Base-by-base conservation (phyloP, 2,888 invertebrate genomes). In the Abscondita cerata region DNA sequence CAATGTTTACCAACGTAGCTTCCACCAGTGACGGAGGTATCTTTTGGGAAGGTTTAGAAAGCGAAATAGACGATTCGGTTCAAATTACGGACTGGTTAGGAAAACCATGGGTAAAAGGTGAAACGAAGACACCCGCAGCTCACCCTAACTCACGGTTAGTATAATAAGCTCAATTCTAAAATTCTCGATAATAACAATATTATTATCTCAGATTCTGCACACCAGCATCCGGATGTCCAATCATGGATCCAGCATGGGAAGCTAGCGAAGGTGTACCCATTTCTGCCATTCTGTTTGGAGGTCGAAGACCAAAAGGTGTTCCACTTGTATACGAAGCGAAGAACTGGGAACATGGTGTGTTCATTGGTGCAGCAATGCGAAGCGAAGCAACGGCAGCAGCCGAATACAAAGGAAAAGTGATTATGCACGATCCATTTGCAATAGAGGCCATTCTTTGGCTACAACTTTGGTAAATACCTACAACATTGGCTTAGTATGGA, bases 401-500 rank as follows among this genome's bases (percentile, higher is more conserved):
- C 18, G 99, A 99, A 82, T 88, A 94, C 78, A 90, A 86, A 78
- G 91, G 90, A 46, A 95, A 95, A 81, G 83, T 88, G 1, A 91
- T 99, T 25, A 97, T 99, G 97, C 94, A 98, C 82, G 99, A 99
- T 82, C 98, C 99, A 8, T 98, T 99, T 82, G 99, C 99, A 0
- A 99, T 99, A n/a, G 98, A 86, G 98, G 51, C 98, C 99, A 5
- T 99, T 99, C 89, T 98, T 99, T 80, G 98, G 98, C 0, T 99
- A 99, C 86, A 99, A 99, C 84, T 98, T 98, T 78, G 98, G 98
- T 2, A 86, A 96, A 74, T 99, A 99, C 80, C 84, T 99, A 16
- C 82, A 88, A 11, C 98, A 99, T 81, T 99, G 99, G 98, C 83
- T 98, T 69, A 91, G 90, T 69, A 94, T 99, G 91, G 88, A 89